A percentile compares a stretch with the other conserved stretches of the same genome.
These are phyloP conservation scores for Endotricha flammealis DNA, from an alignment of 2,888 invertebrate genomes.

Conservation along the genomic window DNA sequence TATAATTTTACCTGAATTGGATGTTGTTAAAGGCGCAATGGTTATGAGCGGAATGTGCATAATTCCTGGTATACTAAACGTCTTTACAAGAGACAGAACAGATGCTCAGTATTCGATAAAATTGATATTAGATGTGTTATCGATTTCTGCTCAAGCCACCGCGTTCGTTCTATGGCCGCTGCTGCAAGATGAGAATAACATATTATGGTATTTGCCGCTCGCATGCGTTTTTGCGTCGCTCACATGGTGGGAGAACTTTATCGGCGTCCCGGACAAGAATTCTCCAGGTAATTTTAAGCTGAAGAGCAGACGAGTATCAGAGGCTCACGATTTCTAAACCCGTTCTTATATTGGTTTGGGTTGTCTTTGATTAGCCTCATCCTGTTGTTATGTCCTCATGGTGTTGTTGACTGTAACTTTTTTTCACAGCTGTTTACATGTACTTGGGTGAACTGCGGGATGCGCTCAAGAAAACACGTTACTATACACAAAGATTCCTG, in stretches of 20 bases:
- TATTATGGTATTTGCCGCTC: constrained; percentile 80
- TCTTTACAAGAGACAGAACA: constrained; percentile 55
- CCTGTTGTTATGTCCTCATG: no score
- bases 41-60: constrained; percentile 90
- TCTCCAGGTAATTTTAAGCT: constrained; percentile 53
- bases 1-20: constrained; percentile 86
- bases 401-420: no score
- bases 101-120: constrained; percentile 53
- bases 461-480: constrained; percentile 81
- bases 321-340: constrained; percentile 17
- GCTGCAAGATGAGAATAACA: constrained; percentile 62
- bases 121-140: constrained; percentile 75
- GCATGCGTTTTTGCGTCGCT: constrained; percentile 83
- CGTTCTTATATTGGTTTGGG: no score
- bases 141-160: constrained; percentile 81
- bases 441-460: constrained; percentile 64
- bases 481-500: constrained; percentile 84
- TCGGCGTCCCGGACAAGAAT: constrained; percentile 56
- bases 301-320: no score
- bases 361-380: no score
- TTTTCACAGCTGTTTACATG: constrained; percentile 8
- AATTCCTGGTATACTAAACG: constrained; percentile 87
- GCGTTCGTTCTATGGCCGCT: constrained; percentile 85
- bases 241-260: constrained; percentile 92
- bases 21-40: constrained; percentile 89